phyloP scores from a whole-genome alignment of 2,113 vertebrate genomes.

The Vimba vimba region DNA sequence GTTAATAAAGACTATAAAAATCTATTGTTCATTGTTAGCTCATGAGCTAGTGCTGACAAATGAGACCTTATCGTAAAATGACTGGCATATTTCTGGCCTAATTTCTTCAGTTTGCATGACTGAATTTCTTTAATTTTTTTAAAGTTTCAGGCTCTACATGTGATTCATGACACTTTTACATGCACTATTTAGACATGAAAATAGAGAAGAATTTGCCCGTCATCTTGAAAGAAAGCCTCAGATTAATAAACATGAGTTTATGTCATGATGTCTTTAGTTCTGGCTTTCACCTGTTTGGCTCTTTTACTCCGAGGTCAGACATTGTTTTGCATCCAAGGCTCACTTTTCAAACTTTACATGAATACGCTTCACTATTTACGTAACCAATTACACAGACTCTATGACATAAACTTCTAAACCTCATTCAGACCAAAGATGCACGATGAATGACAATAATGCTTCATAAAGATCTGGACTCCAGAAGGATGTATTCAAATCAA shows the following conservation, averaged over 20 bases:
- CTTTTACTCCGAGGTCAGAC: not conserved
- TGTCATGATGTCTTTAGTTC: too few relatives aligned
- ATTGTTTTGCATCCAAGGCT: not conserved
- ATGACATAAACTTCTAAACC: not conserved
- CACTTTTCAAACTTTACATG: not conserved
- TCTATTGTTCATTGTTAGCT: too few relatives aligned
- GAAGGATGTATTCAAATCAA: not conserved
- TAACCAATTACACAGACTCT: not conserved
- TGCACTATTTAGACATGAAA: not conserved
- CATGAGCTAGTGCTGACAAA: too few relatives aligned
- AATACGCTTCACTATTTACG: not conserved
- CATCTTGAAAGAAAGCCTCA: not conserved
- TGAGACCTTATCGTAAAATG: not conserved
- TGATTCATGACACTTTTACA: not conserved
- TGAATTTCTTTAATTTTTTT: not conserved
- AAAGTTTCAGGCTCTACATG: not conserved
- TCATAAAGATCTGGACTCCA: not conserved
- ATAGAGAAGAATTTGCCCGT: not conserved
- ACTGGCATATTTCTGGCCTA: not conserved
- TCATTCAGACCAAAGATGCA: not conserved
- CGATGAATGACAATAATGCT: not conserved
- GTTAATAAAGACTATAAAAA: too few relatives aligned
- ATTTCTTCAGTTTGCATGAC: not conserved
- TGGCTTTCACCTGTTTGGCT: not conserved
- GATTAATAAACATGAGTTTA: too few relatives aligned